phyloP scores from a whole-genome alignment of 2,888 invertebrate genomes.

The Lasioglossum vierecki region DNA sequence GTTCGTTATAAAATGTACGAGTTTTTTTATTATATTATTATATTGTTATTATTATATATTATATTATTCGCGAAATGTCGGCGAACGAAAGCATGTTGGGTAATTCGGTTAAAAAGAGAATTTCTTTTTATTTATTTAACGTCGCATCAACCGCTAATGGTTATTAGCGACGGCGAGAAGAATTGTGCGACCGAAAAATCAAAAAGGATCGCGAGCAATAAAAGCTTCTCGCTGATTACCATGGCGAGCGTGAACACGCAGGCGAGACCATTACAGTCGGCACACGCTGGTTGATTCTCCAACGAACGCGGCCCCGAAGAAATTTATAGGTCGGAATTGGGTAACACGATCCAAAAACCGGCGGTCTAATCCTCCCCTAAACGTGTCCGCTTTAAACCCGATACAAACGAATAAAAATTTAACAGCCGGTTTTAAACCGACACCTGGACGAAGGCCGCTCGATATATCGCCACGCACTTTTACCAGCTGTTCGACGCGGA shows the following conservation, averaged over 20 bases:
- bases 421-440: slow-evolving; percentile 25
- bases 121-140: too few relatives aligned
- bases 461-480: not conserved
- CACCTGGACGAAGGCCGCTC: not conserved
- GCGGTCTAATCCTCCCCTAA: slow-evolving; percentile 29
- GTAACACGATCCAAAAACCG: not conserved
- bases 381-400: slow-evolving; percentile 15
- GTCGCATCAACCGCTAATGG: too few relatives aligned
- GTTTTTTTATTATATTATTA: too few relatives aligned
- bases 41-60: too few relatives aligned
- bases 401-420: slow-evolving; percentile 29
- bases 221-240: slow-evolving; percentile 6
- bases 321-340: slow-evolving; percentile 6
- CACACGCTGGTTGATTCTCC: not conserved
- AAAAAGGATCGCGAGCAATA: not conserved
- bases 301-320: not conserved
- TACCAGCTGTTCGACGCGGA: slow-evolving; percentile 1
- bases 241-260: not conserved
- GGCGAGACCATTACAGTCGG: not conserved
- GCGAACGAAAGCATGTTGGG: not conserved
- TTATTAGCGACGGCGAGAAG: not conserved
- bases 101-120: not conserved
- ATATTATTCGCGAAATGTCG: not conserved
- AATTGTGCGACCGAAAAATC: not conserved
- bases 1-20: too few relatives aligned